Evolutionary conservation across 2,888 invertebrate genomes (phyloP).

Genomic region (Conchocele bisecta): DNA sequence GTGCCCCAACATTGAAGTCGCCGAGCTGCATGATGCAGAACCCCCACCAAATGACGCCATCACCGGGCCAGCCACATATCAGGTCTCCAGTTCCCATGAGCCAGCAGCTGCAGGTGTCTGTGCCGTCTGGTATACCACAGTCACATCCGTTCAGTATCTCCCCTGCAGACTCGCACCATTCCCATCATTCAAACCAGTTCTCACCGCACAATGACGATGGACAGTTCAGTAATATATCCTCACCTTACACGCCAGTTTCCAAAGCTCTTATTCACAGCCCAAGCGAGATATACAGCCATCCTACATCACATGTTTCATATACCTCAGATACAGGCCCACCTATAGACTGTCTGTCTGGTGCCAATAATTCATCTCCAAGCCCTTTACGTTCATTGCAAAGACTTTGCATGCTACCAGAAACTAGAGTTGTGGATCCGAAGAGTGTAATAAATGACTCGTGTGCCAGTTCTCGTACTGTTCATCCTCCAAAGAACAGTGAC

Average conservation of each 20-base stretch:
- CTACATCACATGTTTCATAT: background rate
- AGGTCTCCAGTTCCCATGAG: conserved; percentile 36
- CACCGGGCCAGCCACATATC: conserved; percentile 57
- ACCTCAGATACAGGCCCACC: background rate
- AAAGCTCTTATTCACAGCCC: conserved; percentile 55
- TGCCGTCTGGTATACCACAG: conserved; percentile 43
- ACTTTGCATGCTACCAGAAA: conserved; percentile 77
- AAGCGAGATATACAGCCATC: conserved; percentile 37
- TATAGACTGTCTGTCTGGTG: background rate
- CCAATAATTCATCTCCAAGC: no score
- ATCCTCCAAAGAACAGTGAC: no score
- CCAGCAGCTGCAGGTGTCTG: conserved; percentile 63
- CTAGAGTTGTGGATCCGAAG: conserved; percentile 79
- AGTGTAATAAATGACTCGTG: conserved; percentile 80
- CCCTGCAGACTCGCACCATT: conserved; percentile 10
- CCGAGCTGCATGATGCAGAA: conserved; percentile 24
- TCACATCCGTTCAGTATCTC: conserved; percentile 37
- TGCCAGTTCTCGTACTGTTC: conserved; percentile 64
- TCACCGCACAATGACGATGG: conserved; percentile 49
- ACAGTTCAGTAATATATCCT: conserved; percentile 61
- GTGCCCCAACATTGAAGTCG: conserved; percentile 31
- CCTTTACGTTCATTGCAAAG: conserved; percentile 79
- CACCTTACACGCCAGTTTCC: conserved; percentile 64
- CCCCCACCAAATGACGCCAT: conserved; percentile 37
- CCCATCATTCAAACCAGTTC: conserved; percentile 15